Percentiles rank a stretch among this genome's conserved stretches.
phyloP scores from a whole-genome alignment of 2,113 vertebrate species.

The Cricetomys ansorgei region DNA sequence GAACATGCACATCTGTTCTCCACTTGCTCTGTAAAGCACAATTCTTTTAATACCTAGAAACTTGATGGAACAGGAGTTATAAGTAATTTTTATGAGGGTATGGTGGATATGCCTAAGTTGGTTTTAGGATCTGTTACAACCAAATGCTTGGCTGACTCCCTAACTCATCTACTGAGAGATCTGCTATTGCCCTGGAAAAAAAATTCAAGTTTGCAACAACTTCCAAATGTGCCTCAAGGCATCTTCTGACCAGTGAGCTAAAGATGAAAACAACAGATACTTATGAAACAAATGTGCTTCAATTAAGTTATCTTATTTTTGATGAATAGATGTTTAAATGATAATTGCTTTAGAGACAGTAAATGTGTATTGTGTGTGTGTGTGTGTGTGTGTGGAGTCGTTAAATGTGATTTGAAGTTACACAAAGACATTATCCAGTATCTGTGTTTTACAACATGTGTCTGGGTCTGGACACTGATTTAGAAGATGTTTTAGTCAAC shows the following conservation, averaged over 20 bases:
- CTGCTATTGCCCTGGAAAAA: not conserved
- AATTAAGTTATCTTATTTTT: not conserved
- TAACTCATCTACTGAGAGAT: slow-evolving; percentile 57
- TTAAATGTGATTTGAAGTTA: slow-evolving; percentile 7
- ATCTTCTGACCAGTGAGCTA: not conserved
- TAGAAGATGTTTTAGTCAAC: not conserved
- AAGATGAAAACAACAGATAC: slow-evolving; percentile 9
- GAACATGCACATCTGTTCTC: slow-evolving; percentile 48
- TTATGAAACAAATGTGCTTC: slow-evolving; percentile 42
- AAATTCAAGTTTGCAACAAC: slow-evolving; percentile 10
- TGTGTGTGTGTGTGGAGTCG: too few relatives aligned
- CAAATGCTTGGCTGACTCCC: slow-evolving; percentile 25
- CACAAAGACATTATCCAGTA: not conserved
- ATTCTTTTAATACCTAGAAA: slow-evolving; percentile 64
- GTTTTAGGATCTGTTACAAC: slow-evolving; percentile 64
- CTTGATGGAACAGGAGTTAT: slow-evolving; percentile 28
- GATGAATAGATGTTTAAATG: not conserved
- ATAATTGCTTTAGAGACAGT: not conserved
- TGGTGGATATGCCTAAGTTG: slow-evolving; percentile 60
- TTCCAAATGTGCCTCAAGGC: not conserved
- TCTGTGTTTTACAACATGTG: not conserved
- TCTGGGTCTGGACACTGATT: not conserved
- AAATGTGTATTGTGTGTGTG: not conserved
- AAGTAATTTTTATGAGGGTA: slow-evolving; percentile 62
- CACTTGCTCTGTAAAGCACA: slow-evolving; percentile 17